Percentiles rank a stretch among this genome's conserved stretches.
Conservation (phyloP, 1,140 invertebrate genomes). For the Drosophila ananassae region DNA sequence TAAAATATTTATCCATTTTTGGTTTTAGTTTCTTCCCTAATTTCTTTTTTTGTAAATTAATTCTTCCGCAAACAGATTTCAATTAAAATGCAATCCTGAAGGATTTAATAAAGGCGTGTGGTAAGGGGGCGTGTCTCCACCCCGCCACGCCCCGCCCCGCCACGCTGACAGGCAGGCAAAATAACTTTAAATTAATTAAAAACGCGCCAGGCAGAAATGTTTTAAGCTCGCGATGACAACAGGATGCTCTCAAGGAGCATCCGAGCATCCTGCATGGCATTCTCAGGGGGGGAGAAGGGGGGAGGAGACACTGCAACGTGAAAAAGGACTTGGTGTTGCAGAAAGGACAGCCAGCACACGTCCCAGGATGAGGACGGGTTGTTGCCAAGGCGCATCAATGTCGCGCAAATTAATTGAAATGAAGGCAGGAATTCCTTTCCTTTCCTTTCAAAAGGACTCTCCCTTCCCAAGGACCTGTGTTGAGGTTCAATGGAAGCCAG, state of each 20-base stretch:
- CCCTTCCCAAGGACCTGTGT: not conserved
- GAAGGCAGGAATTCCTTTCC: constrained; percentile 60
- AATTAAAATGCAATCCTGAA: constrained; percentile 71
- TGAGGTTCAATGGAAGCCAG: constrained; percentile 6
- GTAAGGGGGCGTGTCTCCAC: constrained; percentile 23
- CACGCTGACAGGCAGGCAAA: constrained; percentile 57
- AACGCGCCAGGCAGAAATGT: constrained; percentile 77
- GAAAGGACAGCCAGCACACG: constrained; percentile 22
- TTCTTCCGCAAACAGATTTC: constrained; percentile 60
- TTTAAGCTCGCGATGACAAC: constrained; percentile 69
- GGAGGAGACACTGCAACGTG: too few relatives aligned
- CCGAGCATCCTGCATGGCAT: not conserved
- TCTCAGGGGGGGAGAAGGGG: not conserved
- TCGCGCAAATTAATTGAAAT: constrained; percentile 81
- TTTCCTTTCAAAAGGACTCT: constrained; percentile 21
- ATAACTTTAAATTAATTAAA: constrained; percentile 83
- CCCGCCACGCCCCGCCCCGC: too few relatives aligned
- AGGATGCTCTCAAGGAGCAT: constrained; percentile 25
- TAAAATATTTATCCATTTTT: constrained; percentile 2
- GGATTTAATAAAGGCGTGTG: constrained; percentile 67
- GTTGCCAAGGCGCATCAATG: constrained; percentile 68
- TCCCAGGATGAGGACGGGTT: constrained; percentile 35
- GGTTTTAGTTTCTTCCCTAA: not conserved
- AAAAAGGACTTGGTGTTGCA: constrained; percentile 22
- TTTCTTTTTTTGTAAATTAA: constrained; percentile 43